Conservation (phyloP, 2,113 vertebrate genomes). For the Mellivora capensis region DNA sequence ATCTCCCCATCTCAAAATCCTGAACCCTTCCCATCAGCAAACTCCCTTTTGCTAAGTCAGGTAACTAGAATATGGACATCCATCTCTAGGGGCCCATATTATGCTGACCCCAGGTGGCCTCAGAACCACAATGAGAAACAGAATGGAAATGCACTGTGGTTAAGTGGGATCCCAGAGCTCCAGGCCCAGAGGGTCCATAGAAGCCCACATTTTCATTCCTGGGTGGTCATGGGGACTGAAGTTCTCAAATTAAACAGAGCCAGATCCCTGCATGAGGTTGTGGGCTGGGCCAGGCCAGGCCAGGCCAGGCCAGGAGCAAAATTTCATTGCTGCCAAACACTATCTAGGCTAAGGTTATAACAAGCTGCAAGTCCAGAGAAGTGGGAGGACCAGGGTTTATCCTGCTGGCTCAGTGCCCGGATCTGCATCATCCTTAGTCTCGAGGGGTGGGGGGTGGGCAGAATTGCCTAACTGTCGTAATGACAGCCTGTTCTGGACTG, state of each 20-base stretch:
- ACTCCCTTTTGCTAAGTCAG: neutral
- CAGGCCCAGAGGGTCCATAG: neutral
- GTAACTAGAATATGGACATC: neutral
- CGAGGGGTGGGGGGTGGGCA: neutral
- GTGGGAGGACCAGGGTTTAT: neutral
- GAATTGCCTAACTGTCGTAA: neutral
- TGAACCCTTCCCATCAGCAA: neutral
- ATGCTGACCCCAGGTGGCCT: fast-evolving
- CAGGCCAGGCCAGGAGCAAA: too few relatives aligned
- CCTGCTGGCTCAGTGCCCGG: neutral
- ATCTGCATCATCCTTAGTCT: neutral
- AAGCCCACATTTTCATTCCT: neutral
- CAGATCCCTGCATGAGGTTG: neutral
- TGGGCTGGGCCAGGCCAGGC: neutral
- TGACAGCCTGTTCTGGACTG: neutral
- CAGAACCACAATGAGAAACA: neutral
- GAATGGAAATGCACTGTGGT: neutral
- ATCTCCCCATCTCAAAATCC: neutral
- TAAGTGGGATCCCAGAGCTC: neutral
- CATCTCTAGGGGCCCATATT: neutral
- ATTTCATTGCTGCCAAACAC: too few relatives aligned
- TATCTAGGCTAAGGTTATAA: too few relatives aligned
- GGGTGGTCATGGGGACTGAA: neutral
- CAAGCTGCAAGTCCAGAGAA: neutral
- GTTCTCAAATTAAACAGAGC: neutral